Evolutionary conservation across 2,888 invertebrate genomes (phyloP).

Genomic region (Arrhopalites spinosus): DNA sequence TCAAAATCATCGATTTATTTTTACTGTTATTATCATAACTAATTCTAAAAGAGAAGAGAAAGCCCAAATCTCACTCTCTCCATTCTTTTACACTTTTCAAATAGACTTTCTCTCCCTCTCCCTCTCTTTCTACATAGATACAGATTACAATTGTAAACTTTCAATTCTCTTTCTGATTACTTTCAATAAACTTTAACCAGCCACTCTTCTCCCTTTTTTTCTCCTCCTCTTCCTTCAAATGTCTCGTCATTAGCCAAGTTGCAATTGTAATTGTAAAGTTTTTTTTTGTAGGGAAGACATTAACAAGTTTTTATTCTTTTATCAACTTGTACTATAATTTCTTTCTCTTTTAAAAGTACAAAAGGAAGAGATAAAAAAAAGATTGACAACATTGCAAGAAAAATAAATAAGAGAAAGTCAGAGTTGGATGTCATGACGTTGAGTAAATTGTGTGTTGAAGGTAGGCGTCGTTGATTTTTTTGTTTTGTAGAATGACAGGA

Average conservation of each 20-base stretch:
- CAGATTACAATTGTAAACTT: neutral
- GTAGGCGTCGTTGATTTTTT: neutral
- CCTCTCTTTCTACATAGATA: neutral
- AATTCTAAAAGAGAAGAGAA: too few relatives aligned
- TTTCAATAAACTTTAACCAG: too few relatives aligned
- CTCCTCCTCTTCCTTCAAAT: too few relatives aligned
- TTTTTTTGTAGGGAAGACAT: too few relatives aligned
- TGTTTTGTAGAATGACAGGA: slow-evolving; percentile 18
- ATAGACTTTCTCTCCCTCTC: neutral
- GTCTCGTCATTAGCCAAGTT: too few relatives aligned
- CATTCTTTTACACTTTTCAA: slow-evolving; percentile 9
- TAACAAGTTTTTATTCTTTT: too few relatives aligned
- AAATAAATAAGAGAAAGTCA: neutral
- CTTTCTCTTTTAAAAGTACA: too few relatives aligned
- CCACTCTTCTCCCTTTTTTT: too few relatives aligned
- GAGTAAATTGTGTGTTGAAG: neutral
- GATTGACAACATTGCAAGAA: too few relatives aligned
- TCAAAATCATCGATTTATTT: slow-evolving; percentile 37
- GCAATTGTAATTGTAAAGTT: too few relatives aligned
- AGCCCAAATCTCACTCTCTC: neutral
- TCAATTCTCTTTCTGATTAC: neutral
- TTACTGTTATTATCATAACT: slow-evolving; percentile 44
- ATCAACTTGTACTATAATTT: too few relatives aligned
- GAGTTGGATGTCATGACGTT: neutral
- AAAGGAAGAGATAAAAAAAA: too few relatives aligned